Evolutionary conservation across 1,140 invertebrate species (phyloP), one percentile per base, ranked within the genome.

Genomic region (Atta cephalotes): DNA sequence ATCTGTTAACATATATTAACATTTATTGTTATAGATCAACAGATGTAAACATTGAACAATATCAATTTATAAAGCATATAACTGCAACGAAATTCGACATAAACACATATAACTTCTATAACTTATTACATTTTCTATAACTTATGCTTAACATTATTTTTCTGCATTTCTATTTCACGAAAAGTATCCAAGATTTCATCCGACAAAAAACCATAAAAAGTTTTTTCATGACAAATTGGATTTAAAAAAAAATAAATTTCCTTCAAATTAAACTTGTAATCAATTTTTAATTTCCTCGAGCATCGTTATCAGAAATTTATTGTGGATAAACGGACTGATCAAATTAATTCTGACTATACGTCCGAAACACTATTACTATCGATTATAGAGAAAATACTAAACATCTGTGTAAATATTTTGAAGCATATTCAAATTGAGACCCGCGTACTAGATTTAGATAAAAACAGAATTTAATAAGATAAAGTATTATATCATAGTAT

Each of bases 201-300:
- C 2, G 12, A 66, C 5, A 63, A 62, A 31, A 39, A 28, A 66
- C 51, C 25, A 53, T 6, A 12, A 35, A 53, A 66, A 79, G 18
- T 35, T 0, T 10, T 25, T 45, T 53, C 14, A 14, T 21, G 18
- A 77, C n/a, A 56, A 80, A 68, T 80, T 14, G 3, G 9, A 80
- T 68, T 49, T 80, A 14, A 31, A 79, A 16, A 35, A 45, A 68
- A 14, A 35, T 80, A 35, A 80, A 25, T 12, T 79, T 65, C 9
- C 45, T 16, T 49, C 6, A 14, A 79, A 66, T 45, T 10, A 7
- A 80, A 80, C 45, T 31, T 45, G n/a, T 28, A 21, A 53, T 80
- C 62, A 45, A 51, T 80, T 31, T 68, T 68, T 21, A 56, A 80
- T 68, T 9, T 28, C n/a, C 28, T 68, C n/a, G 14, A 31, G 5